These are phyloP conservation scores for Bubo bubo DNA, from an alignment of 2,113 vertebrate species.

Conservation along the genomic window DNA sequence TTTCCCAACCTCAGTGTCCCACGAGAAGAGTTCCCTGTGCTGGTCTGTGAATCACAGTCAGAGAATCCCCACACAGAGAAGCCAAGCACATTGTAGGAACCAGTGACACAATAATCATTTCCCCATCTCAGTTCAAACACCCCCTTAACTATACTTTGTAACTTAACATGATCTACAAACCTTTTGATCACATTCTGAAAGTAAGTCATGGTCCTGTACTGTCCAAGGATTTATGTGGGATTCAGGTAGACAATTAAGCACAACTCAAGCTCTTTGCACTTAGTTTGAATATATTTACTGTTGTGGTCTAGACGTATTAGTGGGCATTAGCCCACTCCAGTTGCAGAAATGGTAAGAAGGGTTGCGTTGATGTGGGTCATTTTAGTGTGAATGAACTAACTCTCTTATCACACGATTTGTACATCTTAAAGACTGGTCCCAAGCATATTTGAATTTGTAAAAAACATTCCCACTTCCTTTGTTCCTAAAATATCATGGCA, in stretches of 20 bases:
- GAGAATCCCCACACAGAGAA: neutral
- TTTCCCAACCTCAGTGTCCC: neutral
- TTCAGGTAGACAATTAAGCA: neutral
- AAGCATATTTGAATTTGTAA: neutral
- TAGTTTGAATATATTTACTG: neutral
- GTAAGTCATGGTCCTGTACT: neutral
- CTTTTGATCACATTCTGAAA: neutral
- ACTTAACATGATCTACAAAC: neutral
- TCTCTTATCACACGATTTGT: neutral
- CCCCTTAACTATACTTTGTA: neutral
- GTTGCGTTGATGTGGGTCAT: neutral
- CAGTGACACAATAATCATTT: neutral
- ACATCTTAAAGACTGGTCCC: neutral
- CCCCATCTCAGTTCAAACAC: neutral
- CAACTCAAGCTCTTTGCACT: neutral
- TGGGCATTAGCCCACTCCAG: neutral
- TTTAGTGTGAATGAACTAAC: neutral
- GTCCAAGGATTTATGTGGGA: neutral
- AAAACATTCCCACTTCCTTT: neutral
- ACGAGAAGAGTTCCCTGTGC: neutral
- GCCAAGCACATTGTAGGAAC: fast-evolving
- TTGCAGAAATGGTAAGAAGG: neutral
- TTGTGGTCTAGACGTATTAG: neutral
- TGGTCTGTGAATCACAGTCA: neutral
- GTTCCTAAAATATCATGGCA: neutral